Evolutionary conservation across 92 coral and sea anemone genomes (phyloP).

Genomic region (Umimayanthus kanabou): DNA sequence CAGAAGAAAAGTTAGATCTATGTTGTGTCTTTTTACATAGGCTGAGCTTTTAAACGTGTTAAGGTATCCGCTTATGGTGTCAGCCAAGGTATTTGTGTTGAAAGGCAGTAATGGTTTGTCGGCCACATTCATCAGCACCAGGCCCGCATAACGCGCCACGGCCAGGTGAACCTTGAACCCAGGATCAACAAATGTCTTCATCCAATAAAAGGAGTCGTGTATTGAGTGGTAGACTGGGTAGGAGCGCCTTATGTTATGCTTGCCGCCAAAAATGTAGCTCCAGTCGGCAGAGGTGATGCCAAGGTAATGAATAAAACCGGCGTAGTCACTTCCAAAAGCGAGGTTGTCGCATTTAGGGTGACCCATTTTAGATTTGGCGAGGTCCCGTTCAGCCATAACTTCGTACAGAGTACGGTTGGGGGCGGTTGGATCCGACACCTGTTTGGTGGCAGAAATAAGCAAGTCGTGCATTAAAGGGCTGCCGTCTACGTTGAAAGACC

Average conservation of each 20-base stretch:
- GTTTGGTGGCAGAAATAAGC: conserved; percentile 73
- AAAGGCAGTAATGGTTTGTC: conserved; percentile 75
- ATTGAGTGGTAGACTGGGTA: conserved; percentile 90
- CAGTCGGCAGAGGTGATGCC: conserved; percentile 88
- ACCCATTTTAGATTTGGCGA: conserved; percentile 48
- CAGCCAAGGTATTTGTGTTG: conserved; percentile 65
- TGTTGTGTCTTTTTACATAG: conserved; percentile 40
- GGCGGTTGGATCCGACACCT: conserved; percentile 80
- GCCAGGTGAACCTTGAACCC: conserved; percentile 88
- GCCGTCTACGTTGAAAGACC: conserved; percentile 72
- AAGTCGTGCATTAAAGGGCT: conserved; percentile 81
- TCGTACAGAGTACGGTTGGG: conserved; percentile 74
- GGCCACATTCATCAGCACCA: conserved; percentile 66
- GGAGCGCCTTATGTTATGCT: conserved; percentile 62
- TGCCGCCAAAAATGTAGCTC: conserved; percentile 84
- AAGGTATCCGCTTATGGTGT: conserved; percentile 39
- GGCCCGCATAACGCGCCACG: conserved; percentile 69
- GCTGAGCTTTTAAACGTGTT: conserved; percentile 17
- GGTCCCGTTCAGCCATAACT: conserved; percentile 84
- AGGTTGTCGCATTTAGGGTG: conserved; percentile 62
- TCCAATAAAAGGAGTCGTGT: conserved; percentile 80
- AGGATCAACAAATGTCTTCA: conserved; percentile 87
- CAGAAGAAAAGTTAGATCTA: conserved; percentile 51
- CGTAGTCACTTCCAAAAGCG: conserved; percentile 88
- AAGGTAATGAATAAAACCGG: conserved; percentile 75